Conservation (phyloP, 2,113 vertebrate species). For the Rana temporaria region DNA sequence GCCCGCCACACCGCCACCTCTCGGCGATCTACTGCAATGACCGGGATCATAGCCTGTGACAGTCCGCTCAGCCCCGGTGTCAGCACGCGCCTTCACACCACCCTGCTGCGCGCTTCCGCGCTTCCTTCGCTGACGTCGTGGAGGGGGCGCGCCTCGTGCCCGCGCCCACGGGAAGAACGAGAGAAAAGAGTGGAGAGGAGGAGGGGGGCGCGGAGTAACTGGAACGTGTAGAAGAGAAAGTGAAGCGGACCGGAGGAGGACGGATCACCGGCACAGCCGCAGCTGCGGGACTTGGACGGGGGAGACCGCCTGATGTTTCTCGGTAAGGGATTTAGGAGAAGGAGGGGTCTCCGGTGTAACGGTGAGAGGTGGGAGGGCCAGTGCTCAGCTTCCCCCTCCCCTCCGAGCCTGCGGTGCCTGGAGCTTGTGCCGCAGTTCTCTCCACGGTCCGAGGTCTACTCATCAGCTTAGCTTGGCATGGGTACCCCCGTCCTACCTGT, state of each 20-base stretch:
- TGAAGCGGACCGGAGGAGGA: not conserved
- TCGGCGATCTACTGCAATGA: too few species aligned
- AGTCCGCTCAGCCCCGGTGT: not conserved
- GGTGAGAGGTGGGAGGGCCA: constrained; percentile 17
- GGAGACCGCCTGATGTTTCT: not conserved
- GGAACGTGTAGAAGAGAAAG: constrained; percentile 17
- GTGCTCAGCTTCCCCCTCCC: not conserved
- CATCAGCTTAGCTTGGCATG: not conserved
- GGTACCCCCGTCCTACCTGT: constrained; percentile 8
- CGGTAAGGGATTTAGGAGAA: constrained; percentile 11
- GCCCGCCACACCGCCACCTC: too few species aligned
- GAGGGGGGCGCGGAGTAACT: constrained; percentile 32
- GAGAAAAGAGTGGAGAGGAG: not conserved
- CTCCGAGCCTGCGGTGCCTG: not conserved
- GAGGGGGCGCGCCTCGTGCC: not conserved
- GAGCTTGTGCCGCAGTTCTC: constrained; percentile 3
- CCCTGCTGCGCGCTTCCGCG: not conserved
- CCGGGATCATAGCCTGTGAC: too few species aligned
- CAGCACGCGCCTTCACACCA: not conserved
- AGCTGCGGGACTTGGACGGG: not conserved
- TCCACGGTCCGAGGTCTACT: not conserved
- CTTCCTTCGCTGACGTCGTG: constrained; percentile 40
- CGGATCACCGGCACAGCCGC: not conserved
- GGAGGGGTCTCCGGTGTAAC: constrained; percentile 19
- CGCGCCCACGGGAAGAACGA: constrained; percentile 31